phyloP scores from a whole-genome alignment of 2,797 vertebrate genomes.

The Takifugu rubripes region DNA sequence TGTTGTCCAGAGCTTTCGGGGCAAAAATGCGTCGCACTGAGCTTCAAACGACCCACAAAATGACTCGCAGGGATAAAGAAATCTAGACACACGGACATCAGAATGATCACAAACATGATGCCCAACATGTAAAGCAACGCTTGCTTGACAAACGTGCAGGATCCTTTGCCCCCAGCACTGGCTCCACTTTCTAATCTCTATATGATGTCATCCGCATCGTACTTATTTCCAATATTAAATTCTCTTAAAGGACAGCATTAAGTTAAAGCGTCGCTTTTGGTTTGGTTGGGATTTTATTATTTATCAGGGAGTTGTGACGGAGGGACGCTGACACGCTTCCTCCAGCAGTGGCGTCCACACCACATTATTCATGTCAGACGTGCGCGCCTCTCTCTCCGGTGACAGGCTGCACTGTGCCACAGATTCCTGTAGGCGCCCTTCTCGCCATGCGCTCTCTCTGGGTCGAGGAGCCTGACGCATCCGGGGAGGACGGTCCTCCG shows the following conservation, averaged over 20 bases:
- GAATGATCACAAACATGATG: background rate
- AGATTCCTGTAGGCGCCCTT: constrained; percentile 71
- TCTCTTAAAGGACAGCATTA: background rate
- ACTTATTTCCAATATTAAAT: too few relatives aligned
- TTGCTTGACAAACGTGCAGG: background rate
- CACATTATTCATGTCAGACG: constrained; percentile 53
- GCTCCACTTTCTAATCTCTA: too few relatives aligned
- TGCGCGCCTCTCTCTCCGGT: constrained; percentile 19
- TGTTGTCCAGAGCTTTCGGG: constrained; percentile 40
- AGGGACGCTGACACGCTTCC: constrained; percentile 36
- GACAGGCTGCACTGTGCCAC: constrained; percentile 59
- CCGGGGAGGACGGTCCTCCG: constrained; percentile 53
- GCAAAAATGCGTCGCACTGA: constrained; percentile 30
- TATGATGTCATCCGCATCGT: too few relatives aligned
- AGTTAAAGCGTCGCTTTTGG: background rate
- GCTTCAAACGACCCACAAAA: constrained; percentile 55
- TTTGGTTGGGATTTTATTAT: background rate
- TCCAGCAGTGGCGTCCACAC: constrained; percentile 30
- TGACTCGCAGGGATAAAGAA: constrained; percentile 57
- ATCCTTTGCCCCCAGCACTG: background rate
- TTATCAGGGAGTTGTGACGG: background rate
- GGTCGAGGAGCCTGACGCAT: constrained; percentile 68
- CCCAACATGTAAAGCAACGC: constrained; percentile 3
- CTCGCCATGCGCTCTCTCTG: constrained; percentile 54
- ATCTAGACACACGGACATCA: constrained; percentile 42